Conservation (phyloP, 2,797 vertebrate genomes). For the Nannoperca australis region DNA sequence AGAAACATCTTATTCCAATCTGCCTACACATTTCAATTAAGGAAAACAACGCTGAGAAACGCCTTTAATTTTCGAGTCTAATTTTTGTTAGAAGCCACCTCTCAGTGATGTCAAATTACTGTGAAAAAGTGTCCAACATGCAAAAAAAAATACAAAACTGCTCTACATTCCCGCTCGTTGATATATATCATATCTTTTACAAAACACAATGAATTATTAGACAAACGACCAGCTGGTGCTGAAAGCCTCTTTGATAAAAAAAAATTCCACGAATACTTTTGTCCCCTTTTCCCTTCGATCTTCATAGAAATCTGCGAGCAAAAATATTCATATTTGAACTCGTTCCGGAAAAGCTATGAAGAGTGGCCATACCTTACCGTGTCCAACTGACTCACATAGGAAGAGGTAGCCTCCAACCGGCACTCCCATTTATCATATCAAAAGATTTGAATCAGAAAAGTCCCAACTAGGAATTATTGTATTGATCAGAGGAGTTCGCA, state of each 20-base stretch:
- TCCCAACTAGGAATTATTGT: neutral
- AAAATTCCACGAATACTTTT: too few species aligned
- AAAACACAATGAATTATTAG: neutral
- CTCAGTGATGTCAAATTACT: neutral
- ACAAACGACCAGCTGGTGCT: neutral
- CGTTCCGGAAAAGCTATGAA: neutral
- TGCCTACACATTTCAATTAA: neutral
- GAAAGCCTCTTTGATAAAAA: too few species aligned
- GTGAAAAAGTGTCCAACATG: neutral
- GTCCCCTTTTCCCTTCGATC: neutral
- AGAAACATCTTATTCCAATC: neutral
- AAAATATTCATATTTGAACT: neutral
- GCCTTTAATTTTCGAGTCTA: neutral
- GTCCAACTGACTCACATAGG: slow-evolving; percentile 9
- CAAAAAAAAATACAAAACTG: neutral
- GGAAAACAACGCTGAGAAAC: neutral
- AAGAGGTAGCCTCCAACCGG: neutral
- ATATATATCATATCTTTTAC: neutral
- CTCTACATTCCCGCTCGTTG: neutral
- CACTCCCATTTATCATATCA: slow-evolving; percentile 14
- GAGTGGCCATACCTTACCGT: neutral
- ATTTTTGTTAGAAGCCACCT: neutral
- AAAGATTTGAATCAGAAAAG: neutral
- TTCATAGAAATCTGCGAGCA: neutral
- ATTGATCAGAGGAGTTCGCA: neutral